phyloP scores from a whole-genome alignment of 2,888 invertebrate genomes.

The Ennomos quercinarius region DNA sequence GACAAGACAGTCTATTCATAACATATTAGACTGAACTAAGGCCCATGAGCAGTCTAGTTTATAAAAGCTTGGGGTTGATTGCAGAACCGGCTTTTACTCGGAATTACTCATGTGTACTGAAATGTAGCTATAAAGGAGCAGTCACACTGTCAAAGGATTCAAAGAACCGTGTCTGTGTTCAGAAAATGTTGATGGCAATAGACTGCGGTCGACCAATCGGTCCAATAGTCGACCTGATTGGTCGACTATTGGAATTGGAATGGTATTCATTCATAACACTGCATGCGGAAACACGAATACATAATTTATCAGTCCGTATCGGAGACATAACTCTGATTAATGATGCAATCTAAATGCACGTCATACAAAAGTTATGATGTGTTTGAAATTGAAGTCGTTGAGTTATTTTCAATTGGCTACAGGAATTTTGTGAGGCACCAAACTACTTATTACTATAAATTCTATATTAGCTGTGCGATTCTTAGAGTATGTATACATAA shows the following conservation, averaged over 20 bases:
- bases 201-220: constrained; percentile 29
- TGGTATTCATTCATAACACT: constrained; percentile 20
- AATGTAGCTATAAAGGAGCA: constrained; percentile 32
- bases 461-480: no score
- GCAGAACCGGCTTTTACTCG: constrained; percentile 41
- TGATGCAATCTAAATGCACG: constrained; percentile 11
- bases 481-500: no score
- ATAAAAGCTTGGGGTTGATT: constrained; percentile 51
- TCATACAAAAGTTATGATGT: not conserved
- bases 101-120: constrained; percentile 42
- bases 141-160: constrained; percentile 29
- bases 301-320: constrained; percentile 22
- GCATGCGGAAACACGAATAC: constrained; percentile 21
- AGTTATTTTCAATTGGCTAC: no score
- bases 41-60: constrained; percentile 44
- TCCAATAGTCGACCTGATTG: constrained; percentile 8
- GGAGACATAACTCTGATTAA: constrained; percentile 12
- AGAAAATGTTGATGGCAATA: constrained; percentile 36
- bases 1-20: constrained; percentile 5
- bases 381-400: no score
- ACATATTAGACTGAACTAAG: constrained; percentile 16
- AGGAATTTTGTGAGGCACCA: no score
- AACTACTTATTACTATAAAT: no score
- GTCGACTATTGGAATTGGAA: constrained; percentile 6
- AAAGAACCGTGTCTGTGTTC: constrained; percentile 15